phyloP scores from a whole-genome alignment of 2,113 vertebrate genomes.

The Edolisoma coerulescens region DNA sequence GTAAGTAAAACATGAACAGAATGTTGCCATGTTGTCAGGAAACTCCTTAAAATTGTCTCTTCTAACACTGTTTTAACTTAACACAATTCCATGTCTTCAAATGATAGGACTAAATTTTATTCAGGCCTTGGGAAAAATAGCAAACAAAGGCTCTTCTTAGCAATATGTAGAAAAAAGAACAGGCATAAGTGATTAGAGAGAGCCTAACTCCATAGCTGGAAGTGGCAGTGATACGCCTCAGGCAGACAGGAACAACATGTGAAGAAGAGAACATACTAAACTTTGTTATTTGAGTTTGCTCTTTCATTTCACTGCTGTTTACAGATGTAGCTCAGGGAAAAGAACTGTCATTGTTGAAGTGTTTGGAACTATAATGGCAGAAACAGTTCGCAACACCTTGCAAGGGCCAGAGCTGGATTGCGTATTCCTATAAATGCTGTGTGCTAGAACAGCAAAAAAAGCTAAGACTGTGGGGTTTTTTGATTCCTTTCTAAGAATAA shows the following conservation, averaged over 20 bases:
- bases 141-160: not conserved
- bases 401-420: not conserved
- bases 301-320: not conserved
- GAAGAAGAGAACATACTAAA: not conserved
- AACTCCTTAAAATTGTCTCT: not conserved
- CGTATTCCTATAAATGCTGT: not conserved
- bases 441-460: not conserved
- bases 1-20: conserved; percentile 71
- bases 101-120: not conserved
- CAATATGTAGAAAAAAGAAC: not conserved
- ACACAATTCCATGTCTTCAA: not conserved
- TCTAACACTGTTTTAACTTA: not conserved
- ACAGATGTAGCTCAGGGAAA: not conserved
- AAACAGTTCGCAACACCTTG: not conserved
- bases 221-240: not conserved
- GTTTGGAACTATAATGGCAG: not conserved
- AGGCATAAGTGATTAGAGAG: not conserved
- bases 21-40: not conserved
- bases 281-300: not conserved
- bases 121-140: not conserved
- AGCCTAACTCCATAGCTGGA: not conserved
- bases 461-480: not conserved
- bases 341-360: not conserved
- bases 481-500: not conserved
- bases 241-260: not conserved